phyloP scores from a whole-genome alignment of 1,140 invertebrate genomes.

The Scaptomyza graminum region DNA sequence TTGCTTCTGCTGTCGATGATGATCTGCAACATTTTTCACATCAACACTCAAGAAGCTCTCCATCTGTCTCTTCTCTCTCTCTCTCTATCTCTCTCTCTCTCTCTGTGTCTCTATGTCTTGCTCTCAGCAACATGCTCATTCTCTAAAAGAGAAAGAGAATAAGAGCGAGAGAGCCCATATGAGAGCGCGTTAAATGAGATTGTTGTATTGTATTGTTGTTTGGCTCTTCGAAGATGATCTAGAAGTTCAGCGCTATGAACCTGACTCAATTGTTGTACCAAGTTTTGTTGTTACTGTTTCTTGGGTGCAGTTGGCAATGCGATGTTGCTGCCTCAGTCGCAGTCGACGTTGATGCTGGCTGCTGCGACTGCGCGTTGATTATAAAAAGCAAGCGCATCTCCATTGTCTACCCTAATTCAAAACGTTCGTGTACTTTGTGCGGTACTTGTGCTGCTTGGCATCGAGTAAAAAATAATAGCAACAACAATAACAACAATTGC shows the following conservation, averaged over 20 bases:
- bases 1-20: slow-evolving; percentile 37
- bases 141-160: slow-evolving; percentile 38
- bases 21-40: slow-evolving; percentile 75
- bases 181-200: slow-evolving; percentile 20
- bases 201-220: slow-evolving; percentile 8
- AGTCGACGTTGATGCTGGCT: slow-evolving; percentile 18
- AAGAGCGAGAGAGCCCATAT: slow-evolving; percentile 2
- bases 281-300: slow-evolving; percentile 43
- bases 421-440: slow-evolving; percentile 80
- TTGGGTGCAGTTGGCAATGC: slow-evolving; percentile 75
- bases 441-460: slow-evolving; percentile 55
- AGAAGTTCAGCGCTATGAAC: slow-evolving; percentile 71
- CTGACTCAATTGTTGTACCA: slow-evolving; percentile 71
- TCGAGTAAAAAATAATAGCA: slow-evolving; percentile 27
- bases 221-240: slow-evolving; percentile 65
- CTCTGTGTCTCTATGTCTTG: neutral
- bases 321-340: slow-evolving; percentile 22
- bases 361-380: slow-evolving; percentile 62
- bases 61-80: slow-evolving; percentile 21
- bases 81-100: slow-evolving; percentile 26
- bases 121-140: slow-evolving; percentile 47
- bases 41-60: slow-evolving; percentile 55
- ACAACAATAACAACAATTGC: slow-evolving; percentile 28
- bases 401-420: slow-evolving; percentile 83
- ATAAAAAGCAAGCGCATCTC: slow-evolving; percentile 83